Evolutionary conservation across 2,113 vertebrate species (phyloP).

Genomic region (Forbesichthys agassizii): DNA sequence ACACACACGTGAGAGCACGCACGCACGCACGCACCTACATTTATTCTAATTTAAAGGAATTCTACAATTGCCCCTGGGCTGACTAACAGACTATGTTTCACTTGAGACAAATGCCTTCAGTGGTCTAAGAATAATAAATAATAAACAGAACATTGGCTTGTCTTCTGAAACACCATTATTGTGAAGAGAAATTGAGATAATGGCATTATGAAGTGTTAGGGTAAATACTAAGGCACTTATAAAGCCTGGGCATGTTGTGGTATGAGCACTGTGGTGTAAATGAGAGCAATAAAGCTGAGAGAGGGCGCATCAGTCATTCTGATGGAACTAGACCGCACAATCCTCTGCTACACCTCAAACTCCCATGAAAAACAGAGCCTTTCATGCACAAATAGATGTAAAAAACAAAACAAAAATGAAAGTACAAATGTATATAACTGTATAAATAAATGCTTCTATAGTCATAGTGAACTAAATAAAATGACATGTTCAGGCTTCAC

Average conservation of each 20-base stretch:
- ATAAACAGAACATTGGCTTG: conserved; percentile 30
- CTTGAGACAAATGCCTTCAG: conserved; percentile 18
- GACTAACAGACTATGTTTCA: conserved; percentile 31
- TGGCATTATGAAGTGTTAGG: conserved; percentile 46
- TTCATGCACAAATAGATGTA: neutral
- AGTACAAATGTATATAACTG: neutral
- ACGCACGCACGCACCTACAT: conserved; percentile 7
- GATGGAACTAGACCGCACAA: conserved; percentile 67
- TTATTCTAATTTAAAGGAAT: neutral
- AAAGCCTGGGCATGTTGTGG: conserved; percentile 30
- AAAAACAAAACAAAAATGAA: conserved; percentile 6
- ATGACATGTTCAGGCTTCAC: too few species aligned
- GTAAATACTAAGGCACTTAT: conserved; percentile 42
- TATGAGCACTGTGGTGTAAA: conserved; percentile 56
- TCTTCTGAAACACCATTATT: conserved; percentile 16
- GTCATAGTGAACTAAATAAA: too few species aligned
- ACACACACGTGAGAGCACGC: neutral
- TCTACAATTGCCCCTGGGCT: conserved; percentile 18
- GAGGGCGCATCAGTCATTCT: conserved; percentile 61
- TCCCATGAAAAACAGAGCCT: neutral
- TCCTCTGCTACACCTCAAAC: conserved; percentile 39
- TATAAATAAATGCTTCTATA: neutral
- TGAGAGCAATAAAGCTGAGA: conserved; percentile 59
- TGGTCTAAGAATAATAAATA: conserved; percentile 24
- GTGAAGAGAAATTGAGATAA: conserved; percentile 37